A percentile compares a stretch with the other conserved stretches of the same genome.
Evolutionary conservation across 2,113 vertebrate genomes (phyloP).

Genomic region (Salvelinus sp.): DNA sequence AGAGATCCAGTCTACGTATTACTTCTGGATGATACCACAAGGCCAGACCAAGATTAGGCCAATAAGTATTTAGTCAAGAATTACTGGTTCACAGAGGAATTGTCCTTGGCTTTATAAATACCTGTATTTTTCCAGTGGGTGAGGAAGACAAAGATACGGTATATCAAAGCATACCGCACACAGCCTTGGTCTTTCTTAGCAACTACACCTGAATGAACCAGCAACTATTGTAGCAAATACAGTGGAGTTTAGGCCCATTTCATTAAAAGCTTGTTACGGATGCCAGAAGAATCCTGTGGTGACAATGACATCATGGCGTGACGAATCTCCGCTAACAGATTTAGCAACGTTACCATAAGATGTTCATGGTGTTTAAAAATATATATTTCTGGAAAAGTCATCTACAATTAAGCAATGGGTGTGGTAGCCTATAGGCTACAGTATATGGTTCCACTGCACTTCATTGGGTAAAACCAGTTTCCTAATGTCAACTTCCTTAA

Average conservation of each 20-base stretch:
- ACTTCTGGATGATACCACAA: no score
- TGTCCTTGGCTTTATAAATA: not conserved
- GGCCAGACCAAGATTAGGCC: not conserved
- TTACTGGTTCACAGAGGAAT: not conserved
- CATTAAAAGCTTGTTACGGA: slow-evolving; percentile 2
- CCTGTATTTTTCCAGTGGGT: not conserved
- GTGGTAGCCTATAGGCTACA: not conserved
- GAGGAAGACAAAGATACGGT: not conserved
- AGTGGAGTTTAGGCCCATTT: not conserved
- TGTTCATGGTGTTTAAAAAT: slow-evolving; percentile 11
- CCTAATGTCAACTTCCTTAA: not conserved
- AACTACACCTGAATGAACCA: not conserved
- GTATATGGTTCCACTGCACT: not conserved
- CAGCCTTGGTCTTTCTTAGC: not conserved
- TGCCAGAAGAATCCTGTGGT: slow-evolving; percentile 40
- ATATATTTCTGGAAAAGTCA: slow-evolving; percentile 38
- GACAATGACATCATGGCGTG: slow-evolving; percentile 41
- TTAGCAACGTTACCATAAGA: slow-evolving; percentile 33
- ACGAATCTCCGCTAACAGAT: slow-evolving; percentile 41
- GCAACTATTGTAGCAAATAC: not conserved
- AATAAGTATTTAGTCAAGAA: not conserved
- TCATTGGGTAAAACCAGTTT: no score
- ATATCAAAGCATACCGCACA: not conserved
- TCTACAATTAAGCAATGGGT: slow-evolving; percentile 30
- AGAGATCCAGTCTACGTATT: not conserved